Evolutionary conservation across 2,113 vertebrate species (phyloP), one percentile per base, ranked within the genome.

Genomic region (Helogale parvula): DNA sequence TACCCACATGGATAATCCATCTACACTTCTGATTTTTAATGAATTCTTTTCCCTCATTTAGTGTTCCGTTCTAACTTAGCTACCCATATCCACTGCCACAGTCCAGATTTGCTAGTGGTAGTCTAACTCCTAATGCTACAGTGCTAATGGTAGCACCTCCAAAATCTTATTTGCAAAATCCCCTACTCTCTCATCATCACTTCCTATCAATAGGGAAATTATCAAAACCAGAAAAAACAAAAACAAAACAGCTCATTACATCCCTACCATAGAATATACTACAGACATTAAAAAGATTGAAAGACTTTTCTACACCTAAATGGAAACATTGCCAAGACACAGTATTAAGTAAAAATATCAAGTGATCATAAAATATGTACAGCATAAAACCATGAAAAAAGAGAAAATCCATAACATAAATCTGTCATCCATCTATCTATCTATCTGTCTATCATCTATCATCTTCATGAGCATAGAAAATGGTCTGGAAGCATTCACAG

Each of bases 101-200:
- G 50, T 50, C 50, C 15, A 50, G 50, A 50, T 50, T 47, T 47
- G 45, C 45, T 47, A 47, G 10, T 47, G 45, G 45, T 47, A 47
- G 45, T 47, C 45, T 47, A 47, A 47, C 45, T 47, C 10, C 45
- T 47, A 47, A 10, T 47, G 45, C 45, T 47, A 47, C 45, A 47
- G 45, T 47, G 45, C 45, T 47, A 47, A 94, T 16, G 21, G 5
- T 12, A 25, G 45, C 16, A 76, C 66, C 23, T 74, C 7, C 57
- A 74, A 88, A n/a, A 76, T 74, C 54, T 96, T 47, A 31, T 88
- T 82, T 96, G 74, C 16, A 96, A 35, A 45, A 85, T 79, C 4
- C 25, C 33, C 50, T 27, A 33, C 27, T 63, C 52, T 79, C 33
- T 72, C 5, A 13, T 82, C 29, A 87, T 54, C 65, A 63, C 35